Base-by-base conservation (phyloP, 2,888 invertebrate genomes). In the Heliconius cydno region DNA sequence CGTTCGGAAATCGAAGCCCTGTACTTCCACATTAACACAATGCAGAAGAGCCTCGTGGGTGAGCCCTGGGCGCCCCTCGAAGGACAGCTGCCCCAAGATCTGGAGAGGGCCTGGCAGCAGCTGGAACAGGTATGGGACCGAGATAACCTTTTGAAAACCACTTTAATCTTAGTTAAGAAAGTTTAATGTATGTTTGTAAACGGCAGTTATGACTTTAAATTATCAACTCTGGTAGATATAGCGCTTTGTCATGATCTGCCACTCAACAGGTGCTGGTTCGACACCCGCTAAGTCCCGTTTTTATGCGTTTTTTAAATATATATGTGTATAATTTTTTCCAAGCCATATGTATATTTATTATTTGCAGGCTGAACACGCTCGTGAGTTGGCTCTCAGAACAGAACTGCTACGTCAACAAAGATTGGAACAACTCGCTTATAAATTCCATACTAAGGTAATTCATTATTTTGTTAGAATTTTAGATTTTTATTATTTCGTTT, bases 1-100 rank as follows among this genome's bases (percentile, higher is more conserved):
- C 97, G 99, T 79, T 99, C 99, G 84, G 99, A 99, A 94, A 98
- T 99, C 85, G 99, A 99, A 92, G 99, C 98, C 0, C 95, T 99
- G 63, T 99, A 98, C 90, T 99, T 99, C 92, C 97, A 98, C 89
- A 99, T 99, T 86, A 99, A 99, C 92, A 99, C 99, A 0, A 97
- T 98, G 91, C 96, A 99, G 85, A 99, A 99, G 92, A 98, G 99
- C n/a, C 94, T 99, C 84, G 97, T 98, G 84, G 98, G 98, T 85
- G 98, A 98, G 25, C 96, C 97, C 25, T 98, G 98, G 92, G 96
- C 96, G 10, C 98, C 98, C 0, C 96, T 97, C 60, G 98, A 99
- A 87, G 99, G 99, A 0, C 97, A 98, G 90, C 95, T 98, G 86
- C 97, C 99, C 1, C 98, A 99, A 87, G 99, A 99, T 92, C 97